phyloP scores from a whole-genome alignment of 2,113 vertebrate genomes.

The Beaufortia kweichowensis region DNA sequence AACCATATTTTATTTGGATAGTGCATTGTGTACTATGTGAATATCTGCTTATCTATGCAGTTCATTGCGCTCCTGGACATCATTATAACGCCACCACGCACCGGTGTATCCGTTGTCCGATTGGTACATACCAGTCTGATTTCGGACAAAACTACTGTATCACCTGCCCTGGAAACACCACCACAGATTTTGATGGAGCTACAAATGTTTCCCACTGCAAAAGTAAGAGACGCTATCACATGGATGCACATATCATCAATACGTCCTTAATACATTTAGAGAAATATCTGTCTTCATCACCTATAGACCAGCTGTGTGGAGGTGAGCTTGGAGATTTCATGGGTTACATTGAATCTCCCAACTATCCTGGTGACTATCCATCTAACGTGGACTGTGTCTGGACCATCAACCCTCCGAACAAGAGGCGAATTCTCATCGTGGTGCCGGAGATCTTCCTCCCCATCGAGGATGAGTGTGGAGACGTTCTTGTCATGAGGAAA shows the following conservation, averaged over 20 bases:
- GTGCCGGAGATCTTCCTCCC: conserved; percentile 97
- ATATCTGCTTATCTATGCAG: conserved; percentile 60
- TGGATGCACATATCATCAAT: not conserved
- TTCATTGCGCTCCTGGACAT: conserved; percentile 96
- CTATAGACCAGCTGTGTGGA: conserved; percentile 88
- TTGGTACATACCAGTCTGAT: conserved; percentile 87
- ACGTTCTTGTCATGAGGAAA: conserved; percentile 97
- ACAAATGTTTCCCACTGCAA: conserved; percentile 96
- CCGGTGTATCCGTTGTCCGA: conserved; percentile 89
- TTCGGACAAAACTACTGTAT: conserved; percentile 93
- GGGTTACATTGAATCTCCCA: conserved; percentile 96
- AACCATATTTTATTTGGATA: not conserved
- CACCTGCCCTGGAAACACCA: conserved; percentile 93
- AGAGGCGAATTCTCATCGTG: conserved; percentile 94
- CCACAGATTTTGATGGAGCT: conserved; percentile 95
- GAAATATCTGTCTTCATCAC: conserved; percentile 45
- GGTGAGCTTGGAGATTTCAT: conserved; percentile 95
- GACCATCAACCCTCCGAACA: conserved; percentile 93
- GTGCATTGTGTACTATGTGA: conserved; percentile 12
- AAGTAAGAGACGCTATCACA: conserved; percentile 74
- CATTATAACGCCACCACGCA: conserved; percentile 94
- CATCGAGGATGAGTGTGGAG: conserved; percentile 96
- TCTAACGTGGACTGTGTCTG: conserved; percentile 93
- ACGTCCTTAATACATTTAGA: not conserved
- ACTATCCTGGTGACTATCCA: conserved; percentile 97